Evolutionary conservation across 2,113 vertebrate genomes (phyloP).

Genomic region (Pomatorhinus ruficollis): DNA sequence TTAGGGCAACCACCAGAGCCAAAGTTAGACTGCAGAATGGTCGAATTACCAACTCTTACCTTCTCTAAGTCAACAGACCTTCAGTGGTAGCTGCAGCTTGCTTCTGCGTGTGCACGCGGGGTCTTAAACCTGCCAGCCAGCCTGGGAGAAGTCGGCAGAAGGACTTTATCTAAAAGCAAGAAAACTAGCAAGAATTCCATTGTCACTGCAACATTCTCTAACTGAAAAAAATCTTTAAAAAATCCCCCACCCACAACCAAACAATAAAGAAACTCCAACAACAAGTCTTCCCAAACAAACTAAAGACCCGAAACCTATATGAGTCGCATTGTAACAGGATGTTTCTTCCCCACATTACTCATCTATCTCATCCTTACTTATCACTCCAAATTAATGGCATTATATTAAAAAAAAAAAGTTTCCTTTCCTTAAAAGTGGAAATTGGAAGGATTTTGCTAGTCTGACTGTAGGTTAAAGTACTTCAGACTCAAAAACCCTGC

Average conservation of each 20-base stretch:
- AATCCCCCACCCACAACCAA: background rate
- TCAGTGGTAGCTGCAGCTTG: background rate
- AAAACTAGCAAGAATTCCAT: background rate
- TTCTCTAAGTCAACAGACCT: background rate
- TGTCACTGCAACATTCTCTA: background rate
- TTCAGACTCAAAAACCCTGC: background rate
- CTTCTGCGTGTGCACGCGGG: background rate
- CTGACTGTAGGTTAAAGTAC: too few species aligned
- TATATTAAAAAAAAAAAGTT: too few species aligned
- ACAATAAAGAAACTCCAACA: background rate
- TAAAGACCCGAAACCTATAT: fast-evolving
- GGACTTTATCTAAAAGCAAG: background rate
- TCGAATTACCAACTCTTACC: background rate
- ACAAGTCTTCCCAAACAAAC: background rate
- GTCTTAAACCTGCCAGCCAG: background rate
- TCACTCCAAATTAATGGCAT: too few species aligned
- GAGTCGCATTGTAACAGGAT: fast-evolving
- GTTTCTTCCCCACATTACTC: too few species aligned
- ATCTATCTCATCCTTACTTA: too few species aligned
- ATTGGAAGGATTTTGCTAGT: background rate
- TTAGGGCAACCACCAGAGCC: background rate
- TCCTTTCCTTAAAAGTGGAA: too few species aligned
- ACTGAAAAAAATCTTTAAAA: background rate
- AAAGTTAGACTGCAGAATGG: background rate
- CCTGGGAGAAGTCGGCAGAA: background rate